Evolutionary conservation across 1,140 invertebrate species (phyloP).

Genomic region (Latrodectus geometricus): DNA sequence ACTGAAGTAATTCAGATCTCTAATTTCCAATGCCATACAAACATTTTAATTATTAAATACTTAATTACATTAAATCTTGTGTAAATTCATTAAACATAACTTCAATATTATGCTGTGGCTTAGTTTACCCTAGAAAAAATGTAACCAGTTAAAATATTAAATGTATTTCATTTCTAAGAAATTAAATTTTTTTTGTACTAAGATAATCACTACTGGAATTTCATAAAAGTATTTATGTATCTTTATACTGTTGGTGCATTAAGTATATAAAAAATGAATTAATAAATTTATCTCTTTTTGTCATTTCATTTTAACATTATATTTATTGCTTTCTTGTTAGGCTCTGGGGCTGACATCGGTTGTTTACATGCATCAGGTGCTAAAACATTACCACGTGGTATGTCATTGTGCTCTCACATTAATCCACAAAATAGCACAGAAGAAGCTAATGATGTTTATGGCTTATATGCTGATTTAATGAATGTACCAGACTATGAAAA

Average conservation of each 20-base stretch:
- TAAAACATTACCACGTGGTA: slow-evolving; percentile 81
- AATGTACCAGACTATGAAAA: slow-evolving; percentile 83
- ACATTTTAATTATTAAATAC: too few species aligned
- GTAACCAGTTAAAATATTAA: too few species aligned
- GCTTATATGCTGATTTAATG: slow-evolving; percentile 88
- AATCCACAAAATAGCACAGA: slow-evolving; percentile 41
- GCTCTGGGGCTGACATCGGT: slow-evolving; percentile 10
- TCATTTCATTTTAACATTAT: background rate
- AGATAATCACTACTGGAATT: background rate
- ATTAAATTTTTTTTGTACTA: too few species aligned
- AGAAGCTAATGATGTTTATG: slow-evolving; percentile 75
- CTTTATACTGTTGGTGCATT: too few species aligned
- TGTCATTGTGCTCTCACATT: slow-evolving; percentile 70
- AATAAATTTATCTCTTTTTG: background rate
- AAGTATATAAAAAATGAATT: too few species aligned
- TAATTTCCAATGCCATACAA: too few species aligned
- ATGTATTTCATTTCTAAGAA: too few species aligned
- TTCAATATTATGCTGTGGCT: too few species aligned
- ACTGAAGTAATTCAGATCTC: too few species aligned
- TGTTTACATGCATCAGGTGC: slow-evolving; percentile 70
- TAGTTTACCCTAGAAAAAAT: too few species aligned
- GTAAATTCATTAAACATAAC: too few species aligned
- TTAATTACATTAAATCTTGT: too few species aligned
- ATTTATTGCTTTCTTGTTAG: slow-evolving; percentile 1
- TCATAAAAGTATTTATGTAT: background rate